Evolutionary conservation across 2,113 vertebrate genomes (phyloP).

Genomic region (Aplodontia rufa): DNA sequence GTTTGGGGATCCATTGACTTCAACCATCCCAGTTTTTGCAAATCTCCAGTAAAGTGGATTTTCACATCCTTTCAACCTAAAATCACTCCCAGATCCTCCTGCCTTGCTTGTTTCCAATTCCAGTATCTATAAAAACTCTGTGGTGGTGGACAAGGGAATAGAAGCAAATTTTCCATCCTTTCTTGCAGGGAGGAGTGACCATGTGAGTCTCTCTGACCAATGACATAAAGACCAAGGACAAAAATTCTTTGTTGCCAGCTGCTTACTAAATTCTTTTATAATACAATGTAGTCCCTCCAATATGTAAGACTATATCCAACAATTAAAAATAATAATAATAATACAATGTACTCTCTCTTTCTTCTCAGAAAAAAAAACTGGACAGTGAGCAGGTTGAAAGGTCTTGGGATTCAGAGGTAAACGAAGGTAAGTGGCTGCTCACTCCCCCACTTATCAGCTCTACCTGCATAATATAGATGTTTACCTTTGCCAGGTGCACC

Average conservation of each 20-base stretch:
- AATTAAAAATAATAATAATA: too few relatives aligned
- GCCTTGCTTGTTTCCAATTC: background rate
- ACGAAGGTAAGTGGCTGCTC: background rate
- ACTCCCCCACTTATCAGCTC: background rate
- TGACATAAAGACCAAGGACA: background rate
- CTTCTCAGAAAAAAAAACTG: background rate
- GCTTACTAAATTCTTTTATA: background rate
- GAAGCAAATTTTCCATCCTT: background rate
- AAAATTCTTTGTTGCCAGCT: background rate
- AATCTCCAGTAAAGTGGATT: background rate
- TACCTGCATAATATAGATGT: background rate
- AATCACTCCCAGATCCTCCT: background rate
- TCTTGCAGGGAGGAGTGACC: background rate
- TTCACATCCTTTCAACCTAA: background rate
- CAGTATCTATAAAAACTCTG: background rate
- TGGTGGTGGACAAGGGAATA: background rate
- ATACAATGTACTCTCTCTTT: background rate
- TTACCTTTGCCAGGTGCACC: background rate
- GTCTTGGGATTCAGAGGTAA: background rate
- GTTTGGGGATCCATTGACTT: background rate
- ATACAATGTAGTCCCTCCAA: background rate
- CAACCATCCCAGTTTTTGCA: background rate
- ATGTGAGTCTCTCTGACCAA: background rate
- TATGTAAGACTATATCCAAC: too few relatives aligned
- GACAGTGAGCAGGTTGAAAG: background rate